phyloP scores from a whole-genome alignment of 2,888 invertebrate genomes.

The Plebejus anna region DNA sequence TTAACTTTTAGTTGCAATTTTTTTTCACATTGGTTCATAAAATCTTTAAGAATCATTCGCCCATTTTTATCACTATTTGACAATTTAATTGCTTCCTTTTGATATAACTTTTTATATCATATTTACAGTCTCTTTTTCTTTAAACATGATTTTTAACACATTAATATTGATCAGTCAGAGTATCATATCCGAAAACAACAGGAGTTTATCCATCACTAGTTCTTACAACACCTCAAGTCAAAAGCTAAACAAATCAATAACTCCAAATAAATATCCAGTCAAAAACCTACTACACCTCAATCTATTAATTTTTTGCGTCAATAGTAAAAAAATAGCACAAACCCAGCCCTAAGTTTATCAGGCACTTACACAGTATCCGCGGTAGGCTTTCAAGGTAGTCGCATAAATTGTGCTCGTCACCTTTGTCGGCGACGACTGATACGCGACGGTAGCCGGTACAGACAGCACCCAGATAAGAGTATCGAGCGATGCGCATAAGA shows the following conservation, averaged over 20 bases:
- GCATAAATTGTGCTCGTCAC: slow-evolving; percentile 65
- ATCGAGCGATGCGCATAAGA: background rate
- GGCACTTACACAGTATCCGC: slow-evolving; percentile 11
- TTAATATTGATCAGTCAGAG: too few species aligned
- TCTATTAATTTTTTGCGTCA: background rate
- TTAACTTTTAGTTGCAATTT: too few species aligned
- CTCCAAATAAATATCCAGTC: background rate
- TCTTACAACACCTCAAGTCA: too few species aligned
- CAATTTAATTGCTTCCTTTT: too few species aligned
- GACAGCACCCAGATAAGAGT: background rate
- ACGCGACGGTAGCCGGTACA: slow-evolving; percentile 67
- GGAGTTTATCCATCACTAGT: too few species aligned
- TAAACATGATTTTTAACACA: too few species aligned
- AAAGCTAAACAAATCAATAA: background rate
- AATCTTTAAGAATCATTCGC: too few species aligned
- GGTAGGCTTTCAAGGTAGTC: slow-evolving; percentile 44
- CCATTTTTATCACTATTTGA: too few species aligned
- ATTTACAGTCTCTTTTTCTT: too few species aligned
- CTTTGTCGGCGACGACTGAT: slow-evolving; percentile 70
- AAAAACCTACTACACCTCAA: background rate
- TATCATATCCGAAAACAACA: too few species aligned
- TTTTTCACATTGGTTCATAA: too few species aligned
- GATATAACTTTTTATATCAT: too few species aligned
- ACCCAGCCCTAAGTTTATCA: background rate
- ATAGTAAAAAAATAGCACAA: background rate